These are phyloP conservation scores for Ophion obscuratus DNA, from an alignment of 2,888 invertebrate species.

Conservation along the genomic window DNA sequence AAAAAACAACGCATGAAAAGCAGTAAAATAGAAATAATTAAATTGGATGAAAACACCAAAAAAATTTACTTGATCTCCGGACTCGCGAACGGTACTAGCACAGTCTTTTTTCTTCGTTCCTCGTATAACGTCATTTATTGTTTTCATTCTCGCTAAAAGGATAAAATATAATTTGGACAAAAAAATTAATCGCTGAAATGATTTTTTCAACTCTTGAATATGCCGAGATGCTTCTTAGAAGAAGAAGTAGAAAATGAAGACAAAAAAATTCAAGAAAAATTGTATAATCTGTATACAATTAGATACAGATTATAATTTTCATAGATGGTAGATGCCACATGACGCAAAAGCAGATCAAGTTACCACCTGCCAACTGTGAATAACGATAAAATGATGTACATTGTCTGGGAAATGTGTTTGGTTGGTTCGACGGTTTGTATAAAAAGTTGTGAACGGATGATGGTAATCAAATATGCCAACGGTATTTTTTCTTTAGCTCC, in stretches of 20 bases:
- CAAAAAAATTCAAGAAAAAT: constrained; percentile 24
- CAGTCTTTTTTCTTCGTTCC: constrained; percentile 2
- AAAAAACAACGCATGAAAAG: constrained; percentile 22
- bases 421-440: constrained; percentile 37
- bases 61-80: constrained; percentile 29
- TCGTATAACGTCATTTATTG: constrained; percentile 3
- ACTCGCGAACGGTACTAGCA: constrained; percentile 45
- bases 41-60: neutral
- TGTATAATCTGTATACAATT: neutral
- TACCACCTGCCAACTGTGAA: constrained; percentile 46
- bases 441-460: constrained; percentile 38
- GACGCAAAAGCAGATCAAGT: constrained; percentile 24
- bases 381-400: constrained; percentile 15
- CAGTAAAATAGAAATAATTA: constrained; percentile 6
- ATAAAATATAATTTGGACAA: neutral
- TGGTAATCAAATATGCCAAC: constrained; percentile 38
- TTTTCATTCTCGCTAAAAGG: neutral
- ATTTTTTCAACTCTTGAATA: neutral
- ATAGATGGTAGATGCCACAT: constrained; percentile 22
- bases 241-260: neutral
- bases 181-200: neutral
- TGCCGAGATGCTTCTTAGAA: too few species aligned
- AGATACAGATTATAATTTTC: neutral
- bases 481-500: constrained; percentile 18
- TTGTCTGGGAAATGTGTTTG: constrained; percentile 40